Conservation (phyloP, 2,888 invertebrate genomes). For the Philaethria dido region DNA sequence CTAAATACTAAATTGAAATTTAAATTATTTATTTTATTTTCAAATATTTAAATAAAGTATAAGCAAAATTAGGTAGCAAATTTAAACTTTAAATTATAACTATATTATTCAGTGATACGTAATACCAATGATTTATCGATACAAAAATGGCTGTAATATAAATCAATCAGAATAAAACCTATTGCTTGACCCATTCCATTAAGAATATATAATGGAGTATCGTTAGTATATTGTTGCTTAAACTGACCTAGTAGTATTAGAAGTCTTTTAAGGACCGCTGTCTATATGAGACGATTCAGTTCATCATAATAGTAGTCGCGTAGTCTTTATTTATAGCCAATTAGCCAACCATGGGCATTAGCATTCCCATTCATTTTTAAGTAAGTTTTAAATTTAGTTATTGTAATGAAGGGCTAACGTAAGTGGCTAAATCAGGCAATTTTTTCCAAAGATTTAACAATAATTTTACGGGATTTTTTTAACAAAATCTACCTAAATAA, state of each 20-base stretch:
- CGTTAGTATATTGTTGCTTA: conserved; percentile 2
- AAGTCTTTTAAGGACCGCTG: not conserved
- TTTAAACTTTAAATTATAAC: not conserved
- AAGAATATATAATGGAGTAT: not conserved
- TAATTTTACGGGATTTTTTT: too few relatives aligned
- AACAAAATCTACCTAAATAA: too few relatives aligned
- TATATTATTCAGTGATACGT: not conserved
- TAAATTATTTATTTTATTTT: too few relatives aligned
- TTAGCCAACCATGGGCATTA: too few relatives aligned
- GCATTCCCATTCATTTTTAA: too few relatives aligned
- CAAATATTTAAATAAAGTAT: too few relatives aligned
- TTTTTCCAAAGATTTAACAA: too few relatives aligned
- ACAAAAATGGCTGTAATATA: not conserved
- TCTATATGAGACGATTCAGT: not conserved
- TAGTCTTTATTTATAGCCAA: too few relatives aligned
- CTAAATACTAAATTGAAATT: too few relatives aligned
- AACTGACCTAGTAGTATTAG: not conserved
- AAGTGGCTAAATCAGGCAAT: too few relatives aligned
- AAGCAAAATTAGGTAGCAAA: not conserved
- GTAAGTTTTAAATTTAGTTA: too few relatives aligned
- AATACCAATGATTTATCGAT: not conserved
- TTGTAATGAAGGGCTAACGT: too few relatives aligned
- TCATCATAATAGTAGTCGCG: not conserved
- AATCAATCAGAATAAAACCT: not conserved
- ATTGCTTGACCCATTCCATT: not conserved